Percentiles rank a stretch among this genome's conserved stretches.
Conservation (phyloP, 2,113 vertebrate genomes). For the Mustelus asterias region DNA sequence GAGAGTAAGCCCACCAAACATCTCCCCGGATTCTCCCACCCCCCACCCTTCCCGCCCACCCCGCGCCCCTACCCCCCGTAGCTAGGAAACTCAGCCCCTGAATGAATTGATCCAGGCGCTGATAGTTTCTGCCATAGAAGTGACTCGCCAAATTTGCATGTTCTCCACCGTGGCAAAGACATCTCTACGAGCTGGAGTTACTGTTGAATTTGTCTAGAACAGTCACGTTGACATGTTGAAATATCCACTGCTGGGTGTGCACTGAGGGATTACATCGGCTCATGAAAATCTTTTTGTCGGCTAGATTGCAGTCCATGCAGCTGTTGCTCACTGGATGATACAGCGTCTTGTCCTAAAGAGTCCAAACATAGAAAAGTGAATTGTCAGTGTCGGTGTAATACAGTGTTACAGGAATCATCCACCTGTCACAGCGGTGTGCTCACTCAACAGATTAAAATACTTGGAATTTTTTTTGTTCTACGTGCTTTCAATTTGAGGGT, state of each 20-base stretch:
- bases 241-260: slow-evolving; percentile 82
- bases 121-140: slow-evolving; percentile 42
- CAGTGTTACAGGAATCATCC: not conserved
- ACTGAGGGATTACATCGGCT: slow-evolving; percentile 78
- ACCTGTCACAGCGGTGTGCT: not conserved
- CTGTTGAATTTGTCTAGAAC: slow-evolving; percentile 76
- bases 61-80: slow-evolving; percentile 46
- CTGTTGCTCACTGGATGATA: slow-evolving; percentile 79
- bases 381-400: not conserved
- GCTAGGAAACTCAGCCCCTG: slow-evolving; percentile 65
- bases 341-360: slow-evolving; percentile 72
- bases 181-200: slow-evolving; percentile 17
- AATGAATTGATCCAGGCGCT: slow-evolving; percentile 57
- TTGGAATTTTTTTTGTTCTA: not conserved
- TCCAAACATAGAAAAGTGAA: slow-evolving; percentile 43
- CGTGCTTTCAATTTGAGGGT: not conserved
- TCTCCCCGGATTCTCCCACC: no score
- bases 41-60: not conserved
- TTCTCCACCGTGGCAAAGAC: not conserved
- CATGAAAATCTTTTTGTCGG: slow-evolving; percentile 87
- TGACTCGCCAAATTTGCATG: not conserved
- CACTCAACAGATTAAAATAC: not conserved
- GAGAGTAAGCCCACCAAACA: slow-evolving; percentile 47
- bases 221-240: slow-evolving; percentile 77
- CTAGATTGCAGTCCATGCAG: slow-evolving; percentile 76